Evolutionary conservation across 2,888 invertebrate genomes (phyloP), one percentile per base, ranked within the genome.

Genomic region (Agonopterix arenella): DNA sequence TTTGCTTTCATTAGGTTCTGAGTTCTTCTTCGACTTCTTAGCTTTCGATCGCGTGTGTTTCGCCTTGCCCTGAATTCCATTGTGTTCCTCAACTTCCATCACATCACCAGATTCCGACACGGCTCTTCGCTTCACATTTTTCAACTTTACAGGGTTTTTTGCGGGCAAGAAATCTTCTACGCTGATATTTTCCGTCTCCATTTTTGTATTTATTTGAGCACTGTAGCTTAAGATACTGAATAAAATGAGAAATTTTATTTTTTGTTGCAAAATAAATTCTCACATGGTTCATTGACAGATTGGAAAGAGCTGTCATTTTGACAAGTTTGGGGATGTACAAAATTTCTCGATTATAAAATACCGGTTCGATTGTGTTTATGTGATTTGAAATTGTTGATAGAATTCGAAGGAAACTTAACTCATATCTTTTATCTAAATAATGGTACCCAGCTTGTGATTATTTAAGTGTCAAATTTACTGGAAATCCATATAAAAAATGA

Each of bases 51-150:
- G 68, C 28, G 60, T 61, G 53, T 68, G 83, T 77, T 75, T 85
- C 53, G 67, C 80, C 66, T 61, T 89, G 53, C 73, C 84, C 57
- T 84, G 74, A 49, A 93, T 92, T 2, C 92, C 93, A 66, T 92
- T 93, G 36, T 92, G 89, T 51, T 89, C 88, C 52, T 94, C 95
- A 1, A 94, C 90, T 72, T 93, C 92, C 93, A 94, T 93, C 48
- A 76, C 81, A 55, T 86, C 88, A 44, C 90, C 91, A 54, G 83
- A 84, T 59, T 89, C 84, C 0, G 89, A 81, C 11, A 82, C 73
- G 1, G 82, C 81, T 66, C 80, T 76, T 56, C 91, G 77, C 68
- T 92, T 92, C 2, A 80, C 70, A 78, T 91, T 92, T 64, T 84
- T 81, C 11, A 81, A 58, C 60, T 76, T 85, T 48, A 86, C 69